These are phyloP conservation scores for Catharus bicknelli DNA, from an alignment of 2,113 vertebrate species.

Conservation along the genomic window DNA sequence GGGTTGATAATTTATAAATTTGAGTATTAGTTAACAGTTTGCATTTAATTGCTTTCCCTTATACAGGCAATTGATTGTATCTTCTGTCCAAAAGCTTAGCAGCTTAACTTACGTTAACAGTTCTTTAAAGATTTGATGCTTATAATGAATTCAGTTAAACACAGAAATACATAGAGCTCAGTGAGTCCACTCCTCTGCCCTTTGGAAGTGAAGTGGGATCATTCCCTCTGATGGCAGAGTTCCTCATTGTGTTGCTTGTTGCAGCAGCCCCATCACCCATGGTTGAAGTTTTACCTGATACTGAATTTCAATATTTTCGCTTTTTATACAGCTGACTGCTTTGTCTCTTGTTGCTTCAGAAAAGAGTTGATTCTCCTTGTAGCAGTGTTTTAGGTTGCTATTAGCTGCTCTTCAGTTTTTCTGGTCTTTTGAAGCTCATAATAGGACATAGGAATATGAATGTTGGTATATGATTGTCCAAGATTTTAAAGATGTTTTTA, in stretches of 20 bases:
- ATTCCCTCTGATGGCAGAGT: background rate
- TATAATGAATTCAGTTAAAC: background rate
- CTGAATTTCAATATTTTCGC: background rate
- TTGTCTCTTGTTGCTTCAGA: background rate
- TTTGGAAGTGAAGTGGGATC: background rate
- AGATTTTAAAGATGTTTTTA: background rate
- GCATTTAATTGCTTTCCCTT: background rate
- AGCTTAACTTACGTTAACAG: background rate
- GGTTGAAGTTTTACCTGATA: background rate
- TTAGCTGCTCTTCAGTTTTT: background rate
- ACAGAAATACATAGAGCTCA: background rate
- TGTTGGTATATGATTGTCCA: background rate
- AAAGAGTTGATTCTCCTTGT: background rate
- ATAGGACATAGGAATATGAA: background rate
- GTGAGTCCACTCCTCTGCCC: background rate
- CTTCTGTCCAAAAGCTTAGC: background rate
- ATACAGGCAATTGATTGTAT: background rate
- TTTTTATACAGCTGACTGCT: background rate
- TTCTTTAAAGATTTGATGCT: background rate
- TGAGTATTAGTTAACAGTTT: background rate
- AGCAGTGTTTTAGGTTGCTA: background rate
- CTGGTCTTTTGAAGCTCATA: background rate
- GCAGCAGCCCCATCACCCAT: background rate
- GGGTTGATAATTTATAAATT: background rate
- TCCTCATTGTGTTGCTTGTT: background rate